Percentiles rank a stretch among this genome's conserved stretches.
These are phyloP conservation scores for Nipponia nippon DNA, from an alignment of 2,113 vertebrate species.

Conservation along the genomic window DNA sequence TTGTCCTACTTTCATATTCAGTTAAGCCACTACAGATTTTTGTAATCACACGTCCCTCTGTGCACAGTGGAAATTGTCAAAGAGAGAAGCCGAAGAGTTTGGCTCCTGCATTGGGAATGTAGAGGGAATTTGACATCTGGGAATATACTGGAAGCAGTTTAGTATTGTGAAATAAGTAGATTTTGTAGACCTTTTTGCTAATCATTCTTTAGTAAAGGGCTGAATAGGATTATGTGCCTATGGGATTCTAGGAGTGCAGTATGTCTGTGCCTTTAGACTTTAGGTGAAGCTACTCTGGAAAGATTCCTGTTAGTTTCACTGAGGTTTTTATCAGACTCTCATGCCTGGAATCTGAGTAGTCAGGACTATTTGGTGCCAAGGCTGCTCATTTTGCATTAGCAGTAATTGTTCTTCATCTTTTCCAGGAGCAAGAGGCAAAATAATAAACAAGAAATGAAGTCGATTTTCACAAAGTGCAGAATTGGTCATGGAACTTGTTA, in stretches of 20 bases:
- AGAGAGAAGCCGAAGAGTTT: conserved; percentile 1
- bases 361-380: neutral
- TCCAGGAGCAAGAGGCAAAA: neutral
- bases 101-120: neutral
- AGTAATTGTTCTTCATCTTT: neutral
- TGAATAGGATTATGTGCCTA: neutral
- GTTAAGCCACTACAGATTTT: conserved; percentile 16
- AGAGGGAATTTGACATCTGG: neutral
- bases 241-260: neutral
- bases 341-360: neutral
- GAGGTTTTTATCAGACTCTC: neutral
- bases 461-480: neutral
- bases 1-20: neutral
- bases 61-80: neutral
- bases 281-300: neutral
- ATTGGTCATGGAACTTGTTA: neutral
- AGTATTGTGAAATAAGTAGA: neutral
- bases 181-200: neutral
- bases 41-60: neutral
- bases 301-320: neutral
- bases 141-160: neutral
- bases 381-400: neutral
- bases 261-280: neutral
- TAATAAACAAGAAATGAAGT: neutral
- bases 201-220: neutral